Evolutionary conservation across 2,113 vertebrate species (phyloP), one percentile per base, ranked within the genome.

Genomic region (Phylloscopus whistleri): DNA sequence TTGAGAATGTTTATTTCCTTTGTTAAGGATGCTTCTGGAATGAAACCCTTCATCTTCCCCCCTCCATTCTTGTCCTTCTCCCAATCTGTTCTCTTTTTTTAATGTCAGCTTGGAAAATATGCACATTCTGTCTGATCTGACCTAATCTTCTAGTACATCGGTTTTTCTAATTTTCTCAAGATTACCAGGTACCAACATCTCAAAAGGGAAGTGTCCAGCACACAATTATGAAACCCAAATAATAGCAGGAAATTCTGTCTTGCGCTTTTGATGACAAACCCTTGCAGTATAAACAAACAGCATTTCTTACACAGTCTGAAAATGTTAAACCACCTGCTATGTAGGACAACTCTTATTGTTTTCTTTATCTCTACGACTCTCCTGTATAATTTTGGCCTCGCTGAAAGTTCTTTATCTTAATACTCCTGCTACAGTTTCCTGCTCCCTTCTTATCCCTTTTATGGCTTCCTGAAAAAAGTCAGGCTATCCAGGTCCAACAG

Each of bases 361-460:
- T 86, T 78, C 64, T 78, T 90, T 92, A 82, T 82, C 69, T 73
- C 49, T 70, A 60, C 5, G 8, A 59, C 37, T 75, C 75, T 63
- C 30, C 62, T 31, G 62, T 64, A 41, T 41, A 35, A 86, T 78
- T 92, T 35, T 89, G 83, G 73, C 83, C 66, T 87, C 0, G 0
- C n/a, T 79, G 35, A 37, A 88, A 87, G n/a, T 60, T 70, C 63
- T 70, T 95, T 94, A 85, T 93, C 92, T 90, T 87, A 96, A 87
- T 92, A 77, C 16, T 88, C 16, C 59, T 12, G 27, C 18, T 37
- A 52, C 44, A 58, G 80, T 78, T 93, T 87, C 80, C 74, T 72
- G 58, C 41, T 70, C 24, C 11, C 49, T 76, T 83, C 62, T 92
- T 90, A 93, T 35, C 69, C 77, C 30, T 75, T 94, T 95, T 84